Percentiles rank a stretch among this genome's conserved stretches.
These are phyloP conservation scores for Dicycla oo DNA, from an alignment of 2,888 invertebrate genomes.

Conservation along the genomic window DNA sequence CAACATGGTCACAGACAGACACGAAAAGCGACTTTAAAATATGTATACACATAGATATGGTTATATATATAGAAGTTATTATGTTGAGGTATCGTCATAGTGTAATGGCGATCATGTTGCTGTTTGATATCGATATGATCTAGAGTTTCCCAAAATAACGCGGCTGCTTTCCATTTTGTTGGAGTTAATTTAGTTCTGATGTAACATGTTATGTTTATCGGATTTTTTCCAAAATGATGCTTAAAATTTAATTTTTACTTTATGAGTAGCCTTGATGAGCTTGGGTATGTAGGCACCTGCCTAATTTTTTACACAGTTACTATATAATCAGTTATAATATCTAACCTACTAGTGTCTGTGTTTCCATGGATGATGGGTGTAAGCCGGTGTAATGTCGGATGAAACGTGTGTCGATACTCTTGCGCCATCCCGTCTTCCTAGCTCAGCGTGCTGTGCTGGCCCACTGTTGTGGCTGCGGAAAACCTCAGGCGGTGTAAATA, in stretches of 20 bases:
- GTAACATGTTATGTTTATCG: slow-evolving; percentile 9
- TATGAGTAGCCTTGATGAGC: background rate
- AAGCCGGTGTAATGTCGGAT: too few relatives aligned
- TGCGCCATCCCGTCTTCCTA: too few relatives aligned
- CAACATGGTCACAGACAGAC: background rate
- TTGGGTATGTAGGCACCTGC: too few relatives aligned
- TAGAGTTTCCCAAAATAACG: slow-evolving; percentile 22
- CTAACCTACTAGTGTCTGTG: too few relatives aligned
- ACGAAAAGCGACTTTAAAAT: background rate
- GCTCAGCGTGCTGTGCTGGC: too few relatives aligned
- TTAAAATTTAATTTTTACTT: background rate
- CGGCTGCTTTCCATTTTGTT: slow-evolving; percentile 40
- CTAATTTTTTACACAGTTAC: background rate
- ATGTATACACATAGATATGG: too few relatives aligned
- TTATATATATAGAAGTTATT: background rate
- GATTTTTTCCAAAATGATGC: background rate
- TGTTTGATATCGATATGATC: slow-evolving; percentile 38
- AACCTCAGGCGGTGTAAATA: too few relatives aligned
- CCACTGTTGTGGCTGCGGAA: too few relatives aligned
- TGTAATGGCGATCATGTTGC: slow-evolving; percentile 8
- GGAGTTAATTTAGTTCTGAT: slow-evolving; percentile 1
- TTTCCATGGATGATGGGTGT: too few relatives aligned
- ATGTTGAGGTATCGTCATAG: slow-evolving; percentile 16
- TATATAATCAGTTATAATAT: too few relatives aligned
- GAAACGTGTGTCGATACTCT: too few relatives aligned